phyloP scores from a whole-genome alignment of 2,113 vertebrate species.

The Myiozetetes cayanensis region DNA sequence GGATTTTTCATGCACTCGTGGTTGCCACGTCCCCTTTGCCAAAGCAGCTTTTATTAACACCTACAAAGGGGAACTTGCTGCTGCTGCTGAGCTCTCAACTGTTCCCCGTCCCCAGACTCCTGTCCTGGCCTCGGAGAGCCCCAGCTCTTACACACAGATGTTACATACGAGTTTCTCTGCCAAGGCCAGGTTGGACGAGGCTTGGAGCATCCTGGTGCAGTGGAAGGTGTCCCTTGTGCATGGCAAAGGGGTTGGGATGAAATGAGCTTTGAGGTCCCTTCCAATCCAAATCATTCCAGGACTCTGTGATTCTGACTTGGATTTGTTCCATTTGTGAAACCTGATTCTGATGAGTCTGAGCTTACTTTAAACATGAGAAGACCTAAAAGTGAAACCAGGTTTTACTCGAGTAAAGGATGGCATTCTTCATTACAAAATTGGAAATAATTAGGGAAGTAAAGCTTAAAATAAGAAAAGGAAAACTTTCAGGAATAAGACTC shows the following conservation, averaged over 20 bases:
- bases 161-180: neutral
- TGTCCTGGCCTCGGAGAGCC: accelerated
- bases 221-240: neutral
- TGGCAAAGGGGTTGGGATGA: neutral
- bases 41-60: neutral
- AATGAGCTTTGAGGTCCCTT: neutral
- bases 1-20: neutral
- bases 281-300: neutral
- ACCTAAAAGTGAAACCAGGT: neutral
- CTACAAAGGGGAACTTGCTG: neutral
- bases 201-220: neutral
- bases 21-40: neutral
- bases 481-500: neutral
- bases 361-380: neutral
- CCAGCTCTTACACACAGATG: neutral
- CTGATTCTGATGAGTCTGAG: neutral
- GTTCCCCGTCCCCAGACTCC: neutral
- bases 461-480: neutral
- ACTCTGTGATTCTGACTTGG: neutral
- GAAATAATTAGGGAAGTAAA: neutral
- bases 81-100: neutral
- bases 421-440: neutral
- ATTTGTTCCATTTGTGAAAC: neutral
- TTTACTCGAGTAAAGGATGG: neutral
- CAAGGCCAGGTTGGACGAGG: neutral